Conservation (phyloP, 1,140 invertebrate species). For the Neuroterus valhalla region DNA sequence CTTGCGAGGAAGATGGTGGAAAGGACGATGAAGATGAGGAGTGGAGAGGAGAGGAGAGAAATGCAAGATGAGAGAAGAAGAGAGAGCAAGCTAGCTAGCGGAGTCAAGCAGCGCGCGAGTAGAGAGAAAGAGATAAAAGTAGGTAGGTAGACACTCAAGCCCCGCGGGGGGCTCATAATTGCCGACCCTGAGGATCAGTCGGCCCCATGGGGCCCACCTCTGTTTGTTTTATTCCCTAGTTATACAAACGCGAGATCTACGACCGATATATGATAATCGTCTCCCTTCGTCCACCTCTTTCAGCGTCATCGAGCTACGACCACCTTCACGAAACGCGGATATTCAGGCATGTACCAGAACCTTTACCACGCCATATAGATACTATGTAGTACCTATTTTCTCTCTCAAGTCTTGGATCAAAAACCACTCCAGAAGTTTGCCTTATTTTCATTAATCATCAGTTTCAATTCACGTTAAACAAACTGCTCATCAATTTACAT, state of each 20-base stretch:
- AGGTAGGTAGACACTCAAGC: constrained; percentile 64
- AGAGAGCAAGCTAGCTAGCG: constrained; percentile 29
- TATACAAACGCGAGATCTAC: constrained; percentile 75
- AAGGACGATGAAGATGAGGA: constrained; percentile 4
- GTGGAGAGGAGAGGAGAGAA: constrained; percentile 26
- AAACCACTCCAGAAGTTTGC: background rate
- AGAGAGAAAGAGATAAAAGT: constrained; percentile 45
- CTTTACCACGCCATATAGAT: no score
- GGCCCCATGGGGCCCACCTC: constrained; percentile 72
- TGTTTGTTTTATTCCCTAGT: constrained; percentile 76
- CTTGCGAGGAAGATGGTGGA: background rate
- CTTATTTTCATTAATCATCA: no score
- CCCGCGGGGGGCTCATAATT: constrained; percentile 74
- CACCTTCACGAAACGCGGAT: constrained; percentile 46
- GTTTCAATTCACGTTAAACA: constrained; percentile 33
- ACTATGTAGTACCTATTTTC: background rate
- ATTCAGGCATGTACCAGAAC: background rate
- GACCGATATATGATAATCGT: constrained; percentile 75
- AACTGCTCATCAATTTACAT: constrained; percentile 35
- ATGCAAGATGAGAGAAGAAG: constrained; percentile 26
- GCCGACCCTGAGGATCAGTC: constrained; percentile 73
- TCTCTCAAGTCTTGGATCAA: background rate
- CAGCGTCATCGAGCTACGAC: constrained; percentile 32
- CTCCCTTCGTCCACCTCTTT: constrained; percentile 46
- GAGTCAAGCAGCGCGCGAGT: constrained; percentile 41